Percentiles rank a stretch among this genome's conserved stretches.
Evolutionary conservation across 2,888 invertebrate species (phyloP).

Genomic region (Ommatoiulus sabulosus): DNA sequence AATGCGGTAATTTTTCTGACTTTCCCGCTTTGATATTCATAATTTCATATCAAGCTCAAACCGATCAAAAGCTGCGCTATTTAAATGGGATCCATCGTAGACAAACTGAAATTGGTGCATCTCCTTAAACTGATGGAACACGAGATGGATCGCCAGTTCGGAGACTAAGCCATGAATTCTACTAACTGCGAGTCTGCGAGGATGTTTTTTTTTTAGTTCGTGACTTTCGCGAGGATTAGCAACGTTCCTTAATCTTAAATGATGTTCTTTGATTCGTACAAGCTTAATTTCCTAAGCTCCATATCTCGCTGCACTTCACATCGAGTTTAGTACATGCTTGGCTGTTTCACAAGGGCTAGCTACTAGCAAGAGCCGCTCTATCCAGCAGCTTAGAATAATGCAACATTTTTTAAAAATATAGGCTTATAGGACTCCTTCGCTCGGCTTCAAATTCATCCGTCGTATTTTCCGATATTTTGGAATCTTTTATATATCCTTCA

Average conservation of each 20-base stretch:
- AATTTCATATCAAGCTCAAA: too few species aligned
- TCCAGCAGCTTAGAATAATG: neutral
- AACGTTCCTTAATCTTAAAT: conserved; percentile 11
- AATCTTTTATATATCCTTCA: conserved; percentile 4
- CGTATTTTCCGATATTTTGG: neutral
- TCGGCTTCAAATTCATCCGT: neutral
- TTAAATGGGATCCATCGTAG: neutral
- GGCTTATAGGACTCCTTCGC: neutral
- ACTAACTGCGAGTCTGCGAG: neutral
- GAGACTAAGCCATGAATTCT: neutral
- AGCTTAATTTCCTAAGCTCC: conserved; percentile 23
- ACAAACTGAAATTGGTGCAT: neutral
- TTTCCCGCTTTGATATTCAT: too few species aligned
- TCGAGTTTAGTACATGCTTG: neutral
- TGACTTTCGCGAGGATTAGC: conserved; percentile 17
- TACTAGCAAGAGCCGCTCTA: neutral
- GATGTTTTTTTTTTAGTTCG: neutral
- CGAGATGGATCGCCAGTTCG: neutral
- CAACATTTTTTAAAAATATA: neutral
- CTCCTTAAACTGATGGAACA: neutral
- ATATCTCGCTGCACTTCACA: neutral
- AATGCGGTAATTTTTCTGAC: too few species aligned
- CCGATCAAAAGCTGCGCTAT: neutral
- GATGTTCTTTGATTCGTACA: conserved; percentile 17
- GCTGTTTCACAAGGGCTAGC: neutral